Evolutionary conservation across 2,888 invertebrate species (phyloP), one percentile per base, ranked within the genome.

Genomic region (Spilosoma lubricipeda): DNA sequence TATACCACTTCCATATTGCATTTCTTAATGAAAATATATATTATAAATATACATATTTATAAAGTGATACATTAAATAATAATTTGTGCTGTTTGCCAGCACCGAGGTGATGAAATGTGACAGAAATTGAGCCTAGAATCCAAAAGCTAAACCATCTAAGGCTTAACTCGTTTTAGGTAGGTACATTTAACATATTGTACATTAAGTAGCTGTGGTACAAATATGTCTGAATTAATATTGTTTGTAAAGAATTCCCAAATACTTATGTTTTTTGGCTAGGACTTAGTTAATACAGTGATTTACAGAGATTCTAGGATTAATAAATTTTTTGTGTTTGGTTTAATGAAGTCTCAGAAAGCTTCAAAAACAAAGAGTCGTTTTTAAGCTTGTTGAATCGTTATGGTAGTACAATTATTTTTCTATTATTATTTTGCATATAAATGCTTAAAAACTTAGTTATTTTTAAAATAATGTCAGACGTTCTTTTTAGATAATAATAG

Each of bases 1-100:
- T 91, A 90, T 86, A 88, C 90, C 92, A 86, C 91, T 86, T 92
- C 90, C 89, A 91, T 95, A 95, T 95, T 95, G 95, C 95, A 91
- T 93, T 89, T 86, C 81, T 86, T 87, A 91, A 89, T 91, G 89
- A 93, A 94, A 92, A 92, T 93, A 93, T 93, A 93, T 90, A 85
- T 81, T 90, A 87, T 85, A 82, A 88, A 87, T 89, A 82, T 88
- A 89, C 88, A 89, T 80, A 83, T 87, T 80, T 83, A 81, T 77
- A 56, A 80, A 84, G 75, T 82, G 78, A 80, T 75, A 70, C 76
- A 82, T 82, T 84, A 82, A 82, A 84, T 75, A 79, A 87, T 85
- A 84, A 71, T 82, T 89, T 90, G 89, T 90, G 89, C 89, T 89
- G 90, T 87, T 85, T 81, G 75, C 81, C 85, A 88, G 90, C 89